Evolutionary conservation across 1,140 invertebrate genomes (phyloP).

Genomic region (Drosophila ogumai): DNA sequence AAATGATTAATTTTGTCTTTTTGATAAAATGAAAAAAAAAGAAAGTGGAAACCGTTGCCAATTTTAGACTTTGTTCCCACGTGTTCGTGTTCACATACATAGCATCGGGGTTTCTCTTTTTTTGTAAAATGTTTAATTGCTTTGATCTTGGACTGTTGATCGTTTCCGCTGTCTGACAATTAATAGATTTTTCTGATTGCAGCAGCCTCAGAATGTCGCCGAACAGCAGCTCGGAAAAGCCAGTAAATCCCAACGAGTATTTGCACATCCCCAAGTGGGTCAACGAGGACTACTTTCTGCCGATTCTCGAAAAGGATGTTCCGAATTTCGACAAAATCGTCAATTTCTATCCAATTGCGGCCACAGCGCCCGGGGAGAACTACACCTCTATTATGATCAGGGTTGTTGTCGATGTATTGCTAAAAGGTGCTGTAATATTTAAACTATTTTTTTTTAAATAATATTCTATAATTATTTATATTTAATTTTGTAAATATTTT

Average conservation of each 20-base stretch:
- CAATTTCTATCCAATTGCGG: conserved; percentile 64
- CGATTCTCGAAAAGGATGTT: conserved; percentile 82
- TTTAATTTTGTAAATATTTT: neutral
- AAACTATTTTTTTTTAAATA: no score
- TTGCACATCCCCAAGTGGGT: conserved; percentile 85
- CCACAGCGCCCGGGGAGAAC: conserved; percentile 75
- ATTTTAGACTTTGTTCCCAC: conserved; percentile 7
- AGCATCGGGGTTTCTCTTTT: neutral
- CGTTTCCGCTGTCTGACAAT: conserved; percentile 6
- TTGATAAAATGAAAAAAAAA: neutral
- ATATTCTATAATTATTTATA: neutral
- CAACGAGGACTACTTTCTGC: conserved; percentile 84
- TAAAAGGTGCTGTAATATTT: conserved; percentile 48
- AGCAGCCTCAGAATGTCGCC: conserved; percentile 56
- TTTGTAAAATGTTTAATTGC: conserved; percentile 9
- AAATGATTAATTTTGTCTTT: neutral
- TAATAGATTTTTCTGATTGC: conserved; percentile 14
- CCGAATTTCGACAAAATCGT: conserved; percentile 47
- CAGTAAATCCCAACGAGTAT: conserved; percentile 62
- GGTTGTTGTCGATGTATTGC: conserved; percentile 54
- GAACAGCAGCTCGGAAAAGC: conserved; percentile 36
- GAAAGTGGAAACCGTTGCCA: neutral
- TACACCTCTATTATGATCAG: conserved; percentile 77
- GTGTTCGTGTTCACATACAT: conserved; percentile 4
- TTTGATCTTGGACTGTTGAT: conserved; percentile 24